These are phyloP conservation scores for Folsomia candida DNA, from an alignment of 2,888 invertebrate species.

Conservation along the genomic window DNA sequence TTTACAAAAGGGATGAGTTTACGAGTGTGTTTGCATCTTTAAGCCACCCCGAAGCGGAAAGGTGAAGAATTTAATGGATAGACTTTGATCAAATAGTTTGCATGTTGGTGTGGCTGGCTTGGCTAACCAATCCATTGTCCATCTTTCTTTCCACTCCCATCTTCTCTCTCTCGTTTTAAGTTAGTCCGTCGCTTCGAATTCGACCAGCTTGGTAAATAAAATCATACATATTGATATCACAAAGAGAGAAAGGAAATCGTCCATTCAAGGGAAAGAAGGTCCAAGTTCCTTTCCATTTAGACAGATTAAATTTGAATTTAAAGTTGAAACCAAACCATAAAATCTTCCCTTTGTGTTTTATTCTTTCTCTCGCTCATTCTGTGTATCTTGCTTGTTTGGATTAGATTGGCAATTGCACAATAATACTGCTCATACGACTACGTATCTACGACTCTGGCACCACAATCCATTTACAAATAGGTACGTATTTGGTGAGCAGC, in stretches of 20 bases:
- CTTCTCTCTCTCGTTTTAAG: not conserved
- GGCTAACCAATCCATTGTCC: slow-evolving; percentile 9
- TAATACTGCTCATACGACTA: too few species aligned
- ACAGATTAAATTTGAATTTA: slow-evolving; percentile 5
- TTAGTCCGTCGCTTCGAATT: not conserved
- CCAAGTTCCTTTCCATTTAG: not conserved
- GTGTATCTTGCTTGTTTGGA: not conserved
- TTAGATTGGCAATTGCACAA: not conserved
- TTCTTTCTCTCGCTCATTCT: not conserved
- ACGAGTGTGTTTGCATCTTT: not conserved
- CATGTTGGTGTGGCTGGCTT: not conserved
- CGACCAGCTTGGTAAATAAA: not conserved
- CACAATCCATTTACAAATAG: slow-evolving; percentile 1
- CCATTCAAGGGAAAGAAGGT: not conserved
- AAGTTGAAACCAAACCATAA: slow-evolving; percentile 6
- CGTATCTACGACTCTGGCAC: too few species aligned
- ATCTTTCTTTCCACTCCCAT: slow-evolving; percentile 13
- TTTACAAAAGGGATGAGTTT: too few species aligned
- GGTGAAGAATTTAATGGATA: slow-evolving; percentile 34
- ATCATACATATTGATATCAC: slow-evolving; percentile 14
- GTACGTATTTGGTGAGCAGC: not conserved
- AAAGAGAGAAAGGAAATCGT: slow-evolving; percentile 19
- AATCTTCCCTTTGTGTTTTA: slow-evolving; percentile 10
- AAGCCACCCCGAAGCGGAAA: slow-evolving; percentile 35
- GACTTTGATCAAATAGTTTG: slow-evolving; percentile 2